These are phyloP conservation scores for Hyposmocoma kahamanoa DNA, from an alignment of 1,140 invertebrate species.

Conservation along the genomic window DNA sequence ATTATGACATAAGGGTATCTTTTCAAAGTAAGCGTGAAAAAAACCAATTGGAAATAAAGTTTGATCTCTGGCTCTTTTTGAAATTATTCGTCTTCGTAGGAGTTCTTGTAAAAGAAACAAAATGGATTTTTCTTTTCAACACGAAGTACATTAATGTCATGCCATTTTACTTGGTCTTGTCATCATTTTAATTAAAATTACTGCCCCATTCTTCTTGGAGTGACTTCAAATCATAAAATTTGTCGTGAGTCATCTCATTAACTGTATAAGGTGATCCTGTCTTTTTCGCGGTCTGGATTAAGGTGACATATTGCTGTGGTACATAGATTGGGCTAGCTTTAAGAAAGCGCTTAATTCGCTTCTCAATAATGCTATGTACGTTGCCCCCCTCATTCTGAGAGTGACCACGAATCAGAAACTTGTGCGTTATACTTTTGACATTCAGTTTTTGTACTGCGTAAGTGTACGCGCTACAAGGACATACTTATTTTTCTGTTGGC, in stretches of 20 bases:
- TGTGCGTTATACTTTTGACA: constrained; percentile 2
- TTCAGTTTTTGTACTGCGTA: not conserved
- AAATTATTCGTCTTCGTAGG: not conserved
- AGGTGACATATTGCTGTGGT: constrained; percentile 1
- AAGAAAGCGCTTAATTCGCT: not conserved
- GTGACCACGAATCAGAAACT: constrained; percentile 5
- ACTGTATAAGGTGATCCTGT: constrained; percentile 15
- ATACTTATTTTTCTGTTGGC: constrained; percentile 11
- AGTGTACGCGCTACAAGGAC: constrained; percentile 3
- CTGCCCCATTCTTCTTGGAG: constrained; percentile 19
- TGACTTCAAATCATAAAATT: constrained; percentile 15
- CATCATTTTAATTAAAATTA: constrained; percentile 18
- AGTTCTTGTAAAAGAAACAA: constrained; percentile 9
- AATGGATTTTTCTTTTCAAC: constrained; percentile 18
- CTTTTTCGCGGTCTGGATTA: constrained; percentile 12
- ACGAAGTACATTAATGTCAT: constrained; percentile 16
- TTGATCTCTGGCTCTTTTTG: not conserved
- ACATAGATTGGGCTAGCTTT: not conserved
- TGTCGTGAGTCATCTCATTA: constrained; percentile 6
- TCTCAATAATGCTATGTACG: constrained; percentile 1
- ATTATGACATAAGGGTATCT: not conserved
- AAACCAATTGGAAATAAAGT: not conserved
- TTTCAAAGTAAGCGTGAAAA: not conserved
- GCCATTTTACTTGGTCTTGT: constrained; percentile 18
- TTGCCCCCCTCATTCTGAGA: constrained; percentile 6